phyloP scores from a whole-genome alignment of 1,140 invertebrate species.

The Pissodes strobi region DNA sequence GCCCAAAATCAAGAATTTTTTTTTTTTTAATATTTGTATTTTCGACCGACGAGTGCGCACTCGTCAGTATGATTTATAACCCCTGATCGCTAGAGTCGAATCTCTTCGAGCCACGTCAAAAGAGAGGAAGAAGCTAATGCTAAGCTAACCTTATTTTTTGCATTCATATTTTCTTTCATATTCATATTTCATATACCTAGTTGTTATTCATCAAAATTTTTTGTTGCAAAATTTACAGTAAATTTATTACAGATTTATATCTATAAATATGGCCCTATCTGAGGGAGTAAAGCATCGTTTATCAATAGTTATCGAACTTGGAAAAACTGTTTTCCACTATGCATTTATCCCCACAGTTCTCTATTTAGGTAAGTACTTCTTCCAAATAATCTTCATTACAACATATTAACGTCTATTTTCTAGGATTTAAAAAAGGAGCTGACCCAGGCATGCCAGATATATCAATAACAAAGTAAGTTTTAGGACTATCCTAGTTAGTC shows the following conservation, averaged over 20 bases:
- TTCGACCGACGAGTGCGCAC: no score
- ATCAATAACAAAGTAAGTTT: conserved; percentile 61
- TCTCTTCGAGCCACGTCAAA: no score
- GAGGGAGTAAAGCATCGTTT: conserved; percentile 64
- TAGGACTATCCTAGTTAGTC: not conserved
- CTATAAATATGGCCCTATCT: conserved; percentile 48
- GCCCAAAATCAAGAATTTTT: no score
- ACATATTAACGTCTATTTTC: conserved; percentile 38
- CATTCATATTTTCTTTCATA: no score
- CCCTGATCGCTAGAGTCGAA: no score
- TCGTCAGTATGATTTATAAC: no score
- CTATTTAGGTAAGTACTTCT: conserved; percentile 71
- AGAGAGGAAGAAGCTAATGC: no score
- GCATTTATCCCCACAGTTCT: conserved; percentile 70
- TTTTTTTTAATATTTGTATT: no score
- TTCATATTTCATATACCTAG: not conserved
- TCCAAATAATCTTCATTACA: conserved; percentile 16
- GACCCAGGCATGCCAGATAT: conserved; percentile 67
- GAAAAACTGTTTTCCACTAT: conserved; percentile 69
- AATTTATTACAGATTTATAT: not conserved
- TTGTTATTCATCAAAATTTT: no score
- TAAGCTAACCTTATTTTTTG: not conserved
- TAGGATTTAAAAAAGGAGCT: conserved; percentile 66
- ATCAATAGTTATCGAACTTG: conserved; percentile 61
- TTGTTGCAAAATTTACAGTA: conserved; percentile 10